Base-by-base conservation (phyloP, 2,888 invertebrate genomes). In the Phengaris alcon region DNA sequence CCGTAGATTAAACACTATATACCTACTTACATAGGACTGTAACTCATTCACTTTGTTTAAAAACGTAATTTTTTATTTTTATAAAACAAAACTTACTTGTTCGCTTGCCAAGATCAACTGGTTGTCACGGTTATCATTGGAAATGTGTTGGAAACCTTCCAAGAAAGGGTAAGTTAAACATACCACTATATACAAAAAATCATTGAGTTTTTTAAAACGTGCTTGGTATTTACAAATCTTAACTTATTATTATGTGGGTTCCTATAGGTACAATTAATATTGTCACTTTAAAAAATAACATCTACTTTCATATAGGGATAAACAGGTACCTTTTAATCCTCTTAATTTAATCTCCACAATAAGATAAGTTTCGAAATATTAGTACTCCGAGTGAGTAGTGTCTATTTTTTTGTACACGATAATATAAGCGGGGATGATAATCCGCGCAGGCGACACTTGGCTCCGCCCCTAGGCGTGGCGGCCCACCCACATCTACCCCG, bases 401-500 rank as follows among this genome's bases (percentile, higher is more conserved):
- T 52, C 2, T 52, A 52, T 12, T 35, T 59, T 59, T 59, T 64
- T 22, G n/a, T n/a, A 22, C 22, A 35, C 59, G 13, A 52, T 52
- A 52, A 12, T 52, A 52, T 52, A 52, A 64, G 64, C 64, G 77
- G 79, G 81, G 83, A 78, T 79, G 82, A 82, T 82, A 80, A 83
- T 82, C 83, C 83, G 83, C 84, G 84, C 85, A 83, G 83, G 83
- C 83, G 82, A 79, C 76, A 76, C 70, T 75, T 79, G 75, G 80
- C 84, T 79, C 84, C 84, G 83, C 85, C 86, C 80, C 77, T 76
- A 81, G 85, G 85, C 84, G 85, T 84, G 83, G 82, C 76, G 75
- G 77, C 79, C 83, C 82, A 80, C 83, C 83, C 82, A 81, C 81
- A 81, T 81, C 81, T 82, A 79, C 82, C 82, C 83, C 80, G 79